Evolutionary conservation across 2,888 invertebrate species (phyloP).

Genomic region (Bugulina stolonifera): DNA sequence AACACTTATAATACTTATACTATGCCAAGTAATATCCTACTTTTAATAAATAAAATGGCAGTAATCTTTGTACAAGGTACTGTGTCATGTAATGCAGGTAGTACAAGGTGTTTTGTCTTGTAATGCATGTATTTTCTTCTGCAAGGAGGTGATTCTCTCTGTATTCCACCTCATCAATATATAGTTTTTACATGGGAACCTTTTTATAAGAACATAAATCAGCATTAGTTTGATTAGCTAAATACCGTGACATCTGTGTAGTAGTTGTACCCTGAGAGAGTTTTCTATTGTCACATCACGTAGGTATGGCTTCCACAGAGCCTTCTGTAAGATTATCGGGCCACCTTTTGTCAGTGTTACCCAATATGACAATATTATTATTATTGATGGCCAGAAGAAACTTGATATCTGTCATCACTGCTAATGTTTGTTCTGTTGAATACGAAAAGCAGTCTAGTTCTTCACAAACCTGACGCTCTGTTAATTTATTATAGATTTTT

Average conservation of each 20-base stretch:
- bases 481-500: conserved; percentile 55
- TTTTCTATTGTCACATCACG: neutral
- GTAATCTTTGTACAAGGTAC: too few species aligned
- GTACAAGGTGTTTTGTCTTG: too few species aligned
- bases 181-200: too few species aligned
- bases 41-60: too few species aligned
- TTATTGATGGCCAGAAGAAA: neutral
- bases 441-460: neutral
- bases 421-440: neutral
- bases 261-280: neutral
- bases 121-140: too few species aligned
- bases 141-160: too few species aligned
- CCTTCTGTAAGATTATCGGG: neutral
- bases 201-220: neutral
- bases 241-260: neutral
- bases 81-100: too few species aligned
- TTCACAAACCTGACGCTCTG: too few species aligned
- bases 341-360: neutral
- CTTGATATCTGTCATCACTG: neutral
- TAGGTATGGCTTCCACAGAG: neutral
- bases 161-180: too few species aligned
- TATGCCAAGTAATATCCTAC: too few species aligned
- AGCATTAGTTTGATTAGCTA: neutral
- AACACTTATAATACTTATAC: too few species aligned
- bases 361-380: neutral